phyloP scores from a whole-genome alignment of 2,797 vertebrate genomes.

The Brachymystax lenok region DNA sequence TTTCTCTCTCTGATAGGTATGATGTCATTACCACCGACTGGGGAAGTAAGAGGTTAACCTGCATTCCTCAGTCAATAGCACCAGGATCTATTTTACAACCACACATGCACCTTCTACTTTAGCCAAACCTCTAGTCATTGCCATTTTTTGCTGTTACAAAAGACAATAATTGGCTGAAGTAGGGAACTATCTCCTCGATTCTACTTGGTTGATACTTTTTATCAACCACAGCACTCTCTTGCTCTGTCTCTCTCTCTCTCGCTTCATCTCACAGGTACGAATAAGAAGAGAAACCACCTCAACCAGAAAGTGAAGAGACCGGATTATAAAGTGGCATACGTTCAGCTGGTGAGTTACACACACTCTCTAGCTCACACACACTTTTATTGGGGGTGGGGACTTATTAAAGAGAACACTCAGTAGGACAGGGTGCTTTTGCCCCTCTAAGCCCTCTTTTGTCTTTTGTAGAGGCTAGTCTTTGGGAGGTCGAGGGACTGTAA shows the following conservation, averaged over 20 bases:
- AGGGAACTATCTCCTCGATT: background rate
- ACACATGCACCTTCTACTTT: background rate
- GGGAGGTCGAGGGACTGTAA: background rate
- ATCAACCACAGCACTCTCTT: background rate
- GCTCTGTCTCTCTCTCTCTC: background rate
- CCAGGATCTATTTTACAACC: conserved; percentile 26
- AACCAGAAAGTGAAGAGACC: conserved; percentile 87
- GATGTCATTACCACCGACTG: conserved; percentile 62
- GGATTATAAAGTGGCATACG: conserved; percentile 94
- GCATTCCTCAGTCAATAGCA: conserved; percentile 49
- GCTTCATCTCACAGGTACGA: conserved; percentile 71
- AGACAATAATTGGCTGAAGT: background rate
- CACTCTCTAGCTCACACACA: conserved; percentile 11
- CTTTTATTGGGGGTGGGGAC: no score
- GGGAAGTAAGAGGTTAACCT: conserved; percentile 60
- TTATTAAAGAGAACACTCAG: no score
- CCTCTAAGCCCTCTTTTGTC: conserved; percentile 17
- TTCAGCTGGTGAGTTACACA: conserved; percentile 90
- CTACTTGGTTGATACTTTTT: conserved; percentile 1
- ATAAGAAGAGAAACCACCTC: conserved; percentile 87
- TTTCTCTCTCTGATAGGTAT: conserved; percentile 32
- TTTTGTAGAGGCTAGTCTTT: conserved; percentile 25
- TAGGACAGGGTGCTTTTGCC: no score
- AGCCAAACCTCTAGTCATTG: no score
- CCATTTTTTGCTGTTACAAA: background rate